These are phyloP conservation scores for Oscheius sp. DNA, from an alignment of 1,140 invertebrate species.

Conservation along the genomic window DNA sequence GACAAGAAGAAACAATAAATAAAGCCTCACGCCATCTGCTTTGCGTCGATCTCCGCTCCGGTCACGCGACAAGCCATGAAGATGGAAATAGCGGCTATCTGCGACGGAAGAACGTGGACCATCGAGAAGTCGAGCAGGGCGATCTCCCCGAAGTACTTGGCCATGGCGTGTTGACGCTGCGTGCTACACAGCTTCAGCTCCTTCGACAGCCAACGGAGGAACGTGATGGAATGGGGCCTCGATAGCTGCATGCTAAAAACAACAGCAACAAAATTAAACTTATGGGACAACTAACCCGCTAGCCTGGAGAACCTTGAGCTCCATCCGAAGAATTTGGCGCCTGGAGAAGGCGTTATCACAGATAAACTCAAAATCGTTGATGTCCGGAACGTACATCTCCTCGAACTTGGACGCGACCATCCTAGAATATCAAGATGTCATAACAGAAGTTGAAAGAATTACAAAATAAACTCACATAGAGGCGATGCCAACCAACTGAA, in stretches of 20 bases:
- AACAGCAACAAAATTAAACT: background rate
- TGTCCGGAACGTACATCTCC: slow-evolving; percentile 27
- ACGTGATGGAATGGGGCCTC: slow-evolving; percentile 4
- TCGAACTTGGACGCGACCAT: slow-evolving; percentile 34
- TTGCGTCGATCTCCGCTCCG: background rate
- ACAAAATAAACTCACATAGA: slow-evolving; percentile 25
- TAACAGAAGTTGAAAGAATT: background rate
- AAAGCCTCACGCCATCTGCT: background rate
- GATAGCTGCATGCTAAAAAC: background rate
- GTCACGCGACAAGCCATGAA: background rate
- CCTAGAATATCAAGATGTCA: slow-evolving; percentile 13
- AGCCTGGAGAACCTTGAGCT: slow-evolving; percentile 11
- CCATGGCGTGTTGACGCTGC: background rate
- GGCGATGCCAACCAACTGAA: slow-evolving; percentile 28
- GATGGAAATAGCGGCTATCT: background rate
- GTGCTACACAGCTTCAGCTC: background rate
- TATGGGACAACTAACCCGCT: background rate
- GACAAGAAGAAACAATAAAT: background rate
- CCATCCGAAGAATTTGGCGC: slow-evolving; percentile 32
- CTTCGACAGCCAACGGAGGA: slow-evolving; percentile 4
- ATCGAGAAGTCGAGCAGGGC: background rate
- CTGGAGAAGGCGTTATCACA: slow-evolving; percentile 34
- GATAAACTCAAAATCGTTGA: slow-evolving; percentile 38
- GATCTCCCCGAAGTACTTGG: slow-evolving; percentile 14
- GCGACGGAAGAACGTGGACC: background rate